These are phyloP conservation scores for Musca domestica DNA, from an alignment of 1,140 invertebrate species.

Conservation along the genomic window DNA sequence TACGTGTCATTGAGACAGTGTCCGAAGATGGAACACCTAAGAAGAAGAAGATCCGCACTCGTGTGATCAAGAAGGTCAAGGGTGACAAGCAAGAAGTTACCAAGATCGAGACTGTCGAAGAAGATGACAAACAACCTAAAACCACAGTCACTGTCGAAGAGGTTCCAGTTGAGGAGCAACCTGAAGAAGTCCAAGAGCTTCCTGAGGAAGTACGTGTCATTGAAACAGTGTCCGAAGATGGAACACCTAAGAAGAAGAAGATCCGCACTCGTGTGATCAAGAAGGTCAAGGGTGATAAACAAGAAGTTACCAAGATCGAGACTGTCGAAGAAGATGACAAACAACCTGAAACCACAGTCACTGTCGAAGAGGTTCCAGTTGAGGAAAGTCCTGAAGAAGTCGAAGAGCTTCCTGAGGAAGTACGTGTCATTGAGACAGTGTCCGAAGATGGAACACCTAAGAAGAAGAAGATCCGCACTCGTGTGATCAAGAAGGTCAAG, in stretches of 20 bases:
- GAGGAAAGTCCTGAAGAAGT: not conserved
- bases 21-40: not conserved
- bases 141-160: not conserved
- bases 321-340: conserved; percentile 5
- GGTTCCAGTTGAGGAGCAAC: not conserved
- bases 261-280: not conserved
- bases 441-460: not conserved
- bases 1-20: not conserved
- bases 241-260: not conserved
- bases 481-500: not conserved
- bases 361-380: not conserved
- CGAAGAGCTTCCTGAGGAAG: not conserved
- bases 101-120: not conserved
- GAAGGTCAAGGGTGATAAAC: not conserved
- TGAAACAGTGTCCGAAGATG: not conserved
- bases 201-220: not conserved
- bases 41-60: not conserved
- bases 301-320: conserved; percentile 6
- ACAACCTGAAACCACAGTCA: not conserved
- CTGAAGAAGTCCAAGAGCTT: not conserved
- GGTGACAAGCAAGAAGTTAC: not conserved
- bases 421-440: not conserved
- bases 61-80: not conserved
- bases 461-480: not conserved
- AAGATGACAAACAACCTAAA: conserved; percentile 5